Base-by-base conservation (phyloP, 2,797 vertebrate species). In the Helostoma temminkii region DNA sequence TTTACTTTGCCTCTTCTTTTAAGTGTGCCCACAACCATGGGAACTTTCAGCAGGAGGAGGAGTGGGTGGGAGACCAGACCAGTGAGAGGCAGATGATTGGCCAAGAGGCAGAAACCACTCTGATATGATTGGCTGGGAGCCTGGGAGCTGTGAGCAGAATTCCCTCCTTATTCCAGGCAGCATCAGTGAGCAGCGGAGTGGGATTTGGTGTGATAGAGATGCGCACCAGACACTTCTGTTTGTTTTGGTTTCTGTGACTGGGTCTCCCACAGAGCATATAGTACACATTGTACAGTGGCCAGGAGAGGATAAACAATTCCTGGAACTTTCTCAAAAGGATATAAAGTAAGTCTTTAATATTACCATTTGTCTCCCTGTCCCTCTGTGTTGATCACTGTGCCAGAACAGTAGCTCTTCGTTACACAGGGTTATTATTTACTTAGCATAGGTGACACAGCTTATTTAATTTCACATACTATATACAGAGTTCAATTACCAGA, bases 131-230 rank as follows among this genome's bases (percentile, higher is more conserved):
- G 92, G 93, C 69, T 82, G 64, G 43, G 72, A 74, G 78, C 76
- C 83, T 85, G 78, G 74, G 85, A 90, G 89, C 88, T 88, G 79
- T 52, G 81, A 76, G 74, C 83, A 67, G 83, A 86, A 79, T 86
- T 88, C 82, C 89, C 89, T 91, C 90, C 85, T 89, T 86, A 80
- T 88, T 89, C 84, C 84, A 85, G 83, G 84, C 81, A 90, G 89
- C 87, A 90, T 90, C 86, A 87, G 84, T 73, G 42, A 88, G 88
- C 86, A 78, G 82, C 68, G 36, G 81, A 88, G 86, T 72, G 83
- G 76, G 82, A 82, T 65, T 78, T 58, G 78, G 67, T 78, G 71
- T 79, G 78, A 67, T 66, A 73, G 81, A 82, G 87, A 91, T 86
- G 81, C 73, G 80, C 80, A 76, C 48, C 64, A 73, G 59, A 82